These are phyloP conservation scores for Aldrovandia affinis DNA, from an alignment of 2,797 vertebrate genomes.

Conservation along the genomic window DNA sequence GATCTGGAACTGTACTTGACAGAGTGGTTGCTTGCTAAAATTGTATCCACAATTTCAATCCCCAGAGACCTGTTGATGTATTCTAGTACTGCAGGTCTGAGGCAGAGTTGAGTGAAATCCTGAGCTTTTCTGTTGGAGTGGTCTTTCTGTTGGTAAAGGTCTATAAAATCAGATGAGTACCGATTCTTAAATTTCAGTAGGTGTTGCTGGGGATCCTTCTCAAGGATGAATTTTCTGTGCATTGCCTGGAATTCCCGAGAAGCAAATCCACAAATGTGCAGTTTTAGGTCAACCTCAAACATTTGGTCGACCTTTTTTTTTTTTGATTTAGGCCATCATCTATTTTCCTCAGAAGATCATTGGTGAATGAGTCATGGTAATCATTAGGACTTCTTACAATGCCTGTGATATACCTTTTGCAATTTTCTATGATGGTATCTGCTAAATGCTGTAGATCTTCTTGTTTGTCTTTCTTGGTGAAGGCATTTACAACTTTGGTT, in stretches of 20 bases:
- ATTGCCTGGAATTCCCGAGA: constrained; percentile 44
- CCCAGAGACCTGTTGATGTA: constrained; percentile 58
- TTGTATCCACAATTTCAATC: constrained; percentile 57
- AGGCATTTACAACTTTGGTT: accelerated
- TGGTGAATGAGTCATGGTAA: constrained; percentile 45
- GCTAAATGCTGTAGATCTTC: constrained; percentile 20
- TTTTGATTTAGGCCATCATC: not conserved
- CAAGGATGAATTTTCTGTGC: constrained; percentile 47
- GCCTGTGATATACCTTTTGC: not conserved
- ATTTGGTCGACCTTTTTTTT: not conserved
- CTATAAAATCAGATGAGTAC: constrained; percentile 53
- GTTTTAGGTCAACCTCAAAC: constrained; percentile 57
- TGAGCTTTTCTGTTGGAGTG: constrained; percentile 53
- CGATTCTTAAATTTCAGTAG: constrained; percentile 42
- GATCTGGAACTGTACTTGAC: constrained; percentile 52
- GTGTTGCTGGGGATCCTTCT: not conserved
- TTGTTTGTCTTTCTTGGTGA: not conserved
- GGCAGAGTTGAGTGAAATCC: constrained; percentile 51
- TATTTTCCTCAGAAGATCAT: constrained; percentile 42
- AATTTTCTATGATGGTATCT: constrained; percentile 17
- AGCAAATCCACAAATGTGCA: constrained; percentile 57
- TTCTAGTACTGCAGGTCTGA: constrained; percentile 58
- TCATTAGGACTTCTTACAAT: not conserved
- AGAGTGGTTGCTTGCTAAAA: constrained; percentile 47
- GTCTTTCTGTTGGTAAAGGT: constrained; percentile 56